These are phyloP conservation scores for Tapirus terrestris DNA, from an alignment of 2,113 vertebrate species.

Conservation along the genomic window DNA sequence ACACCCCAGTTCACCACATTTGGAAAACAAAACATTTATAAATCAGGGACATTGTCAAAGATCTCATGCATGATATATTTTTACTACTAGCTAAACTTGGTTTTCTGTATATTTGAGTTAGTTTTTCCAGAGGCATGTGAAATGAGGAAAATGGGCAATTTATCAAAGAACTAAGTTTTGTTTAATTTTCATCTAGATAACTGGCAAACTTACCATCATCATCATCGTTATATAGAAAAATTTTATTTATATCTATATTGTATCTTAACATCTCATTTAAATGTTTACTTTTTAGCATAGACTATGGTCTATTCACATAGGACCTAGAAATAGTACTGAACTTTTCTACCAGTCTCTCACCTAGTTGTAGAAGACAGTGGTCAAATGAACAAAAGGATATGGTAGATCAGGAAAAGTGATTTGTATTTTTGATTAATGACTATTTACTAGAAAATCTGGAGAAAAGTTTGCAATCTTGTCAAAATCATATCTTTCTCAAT, in stretches of 20 bases:
- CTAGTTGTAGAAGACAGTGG: neutral
- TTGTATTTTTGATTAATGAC: neutral
- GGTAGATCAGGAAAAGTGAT: neutral
- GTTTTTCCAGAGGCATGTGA: constrained; percentile 1
- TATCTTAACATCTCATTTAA: constrained; percentile 3
- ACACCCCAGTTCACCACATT: neutral
- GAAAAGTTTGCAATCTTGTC: neutral
- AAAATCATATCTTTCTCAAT: constrained; percentile 3
- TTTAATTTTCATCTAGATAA: constrained; percentile 8
- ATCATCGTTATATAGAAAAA: neutral
- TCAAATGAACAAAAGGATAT: constrained; percentile 14
- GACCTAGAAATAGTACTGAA: neutral
- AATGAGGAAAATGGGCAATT: neutral
- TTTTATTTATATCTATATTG: neutral
- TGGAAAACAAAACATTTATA: constrained; percentile 47
- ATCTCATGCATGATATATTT: neutral
- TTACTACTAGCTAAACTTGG: neutral
- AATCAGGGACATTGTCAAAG: neutral
- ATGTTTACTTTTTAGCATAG: constrained; percentile 38
- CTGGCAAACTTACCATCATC: neutral
- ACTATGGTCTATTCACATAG: neutral
- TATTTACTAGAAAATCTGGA: constrained; percentile 2
- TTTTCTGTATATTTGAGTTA: constrained; percentile 21
- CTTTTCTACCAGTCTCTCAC: neutral
- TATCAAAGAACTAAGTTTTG: neutral